Conservation (phyloP, 1,140 invertebrate genomes). For the Drosophila sp. region DNA sequence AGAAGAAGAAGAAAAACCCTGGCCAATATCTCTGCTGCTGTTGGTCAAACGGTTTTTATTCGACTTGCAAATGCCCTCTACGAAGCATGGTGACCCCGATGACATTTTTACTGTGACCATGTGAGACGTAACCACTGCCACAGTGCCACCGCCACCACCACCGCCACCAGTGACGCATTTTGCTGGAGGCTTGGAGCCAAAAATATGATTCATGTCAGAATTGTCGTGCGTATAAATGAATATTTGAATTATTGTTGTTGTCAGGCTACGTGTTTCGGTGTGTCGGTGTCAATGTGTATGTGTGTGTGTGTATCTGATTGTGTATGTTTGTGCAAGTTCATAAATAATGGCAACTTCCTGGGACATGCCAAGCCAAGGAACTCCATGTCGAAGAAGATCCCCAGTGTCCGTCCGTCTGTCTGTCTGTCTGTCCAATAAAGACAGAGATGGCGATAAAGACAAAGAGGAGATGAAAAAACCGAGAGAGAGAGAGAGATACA, state of each 20-base stretch:
- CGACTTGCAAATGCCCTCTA: slow-evolving; percentile 5
- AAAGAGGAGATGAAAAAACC: neutral
- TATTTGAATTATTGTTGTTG: slow-evolving; percentile 69
- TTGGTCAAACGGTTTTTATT: no score
- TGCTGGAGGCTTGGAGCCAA: slow-evolving; percentile 54
- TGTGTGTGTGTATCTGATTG: slow-evolving; percentile 15
- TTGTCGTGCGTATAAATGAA: slow-evolving; percentile 68
- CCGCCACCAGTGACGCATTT: neutral
- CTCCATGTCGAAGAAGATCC: slow-evolving; percentile 9
- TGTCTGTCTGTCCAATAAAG: neutral
- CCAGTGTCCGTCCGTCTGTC: slow-evolving; percentile 32
- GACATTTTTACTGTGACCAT: neutral
- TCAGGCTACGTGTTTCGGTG: slow-evolving; percentile 54
- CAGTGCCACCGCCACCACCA: neutral
- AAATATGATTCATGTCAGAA: slow-evolving; percentile 68
- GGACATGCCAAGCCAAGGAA: slow-evolving; percentile 41
- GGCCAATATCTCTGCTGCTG: slow-evolving; percentile 15
- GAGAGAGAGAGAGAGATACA: neutral
- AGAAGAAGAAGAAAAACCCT: neutral
- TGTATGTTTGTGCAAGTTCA: slow-evolving; percentile 43
- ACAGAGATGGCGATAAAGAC: neutral
- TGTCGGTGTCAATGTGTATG: neutral
- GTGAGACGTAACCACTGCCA: neutral
- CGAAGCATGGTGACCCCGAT: neutral
- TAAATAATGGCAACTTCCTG: slow-evolving; percentile 62